A percentile compares a stretch with the other conserved stretches of the same genome.
These are phyloP conservation scores for Trinectes maculatus DNA, from an alignment of 2,113 vertebrate genomes.

Conservation along the genomic window DNA sequence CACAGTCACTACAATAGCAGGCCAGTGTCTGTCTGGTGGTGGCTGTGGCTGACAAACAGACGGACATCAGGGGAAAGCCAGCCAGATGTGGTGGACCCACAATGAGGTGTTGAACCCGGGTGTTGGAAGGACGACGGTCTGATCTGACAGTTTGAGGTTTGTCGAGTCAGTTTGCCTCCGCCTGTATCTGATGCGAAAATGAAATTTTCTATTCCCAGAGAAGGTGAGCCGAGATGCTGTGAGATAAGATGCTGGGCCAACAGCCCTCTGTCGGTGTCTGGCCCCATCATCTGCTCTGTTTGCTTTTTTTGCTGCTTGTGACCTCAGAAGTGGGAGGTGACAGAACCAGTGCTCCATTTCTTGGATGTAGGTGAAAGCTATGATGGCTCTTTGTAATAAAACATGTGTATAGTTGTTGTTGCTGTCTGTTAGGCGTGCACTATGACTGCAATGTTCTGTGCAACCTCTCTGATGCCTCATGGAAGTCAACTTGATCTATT, in stretches of 20 bases:
- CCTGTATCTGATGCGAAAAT: conserved; percentile 31
- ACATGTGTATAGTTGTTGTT: conserved; percentile 16
- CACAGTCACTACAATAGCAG: conserved; percentile 61
- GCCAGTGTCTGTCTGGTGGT: conserved; percentile 34
- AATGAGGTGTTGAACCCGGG: background rate
- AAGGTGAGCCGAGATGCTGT: conserved; percentile 27
- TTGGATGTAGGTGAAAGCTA: background rate
- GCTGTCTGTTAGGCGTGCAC: conserved; percentile 19
- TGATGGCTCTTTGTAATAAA: conserved; percentile 27
- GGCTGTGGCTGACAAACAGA: conserved; percentile 6
- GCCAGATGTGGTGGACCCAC: too few species aligned
- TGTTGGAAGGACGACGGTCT: background rate
- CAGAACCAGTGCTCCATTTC: conserved; percentile 17
- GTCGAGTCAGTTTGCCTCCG: background rate
- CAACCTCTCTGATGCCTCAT: conserved; percentile 37
- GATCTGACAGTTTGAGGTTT: conserved; percentile 40
- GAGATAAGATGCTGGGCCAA: conserved; percentile 62
- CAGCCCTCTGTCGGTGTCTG: conserved; percentile 40
- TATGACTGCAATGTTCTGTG: conserved; percentile 16
- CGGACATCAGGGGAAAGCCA: background rate
- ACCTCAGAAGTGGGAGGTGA: conserved; percentile 36
- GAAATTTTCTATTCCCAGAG: conserved; percentile 40
- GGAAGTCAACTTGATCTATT: conserved; percentile 64
- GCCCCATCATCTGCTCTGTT: conserved; percentile 53
- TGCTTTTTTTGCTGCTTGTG: conserved; percentile 46